Evolutionary conservation across 2,797 vertebrate genomes (phyloP), one percentile per base, ranked within the genome.

Genomic region (Alosa sapidissima): DNA sequence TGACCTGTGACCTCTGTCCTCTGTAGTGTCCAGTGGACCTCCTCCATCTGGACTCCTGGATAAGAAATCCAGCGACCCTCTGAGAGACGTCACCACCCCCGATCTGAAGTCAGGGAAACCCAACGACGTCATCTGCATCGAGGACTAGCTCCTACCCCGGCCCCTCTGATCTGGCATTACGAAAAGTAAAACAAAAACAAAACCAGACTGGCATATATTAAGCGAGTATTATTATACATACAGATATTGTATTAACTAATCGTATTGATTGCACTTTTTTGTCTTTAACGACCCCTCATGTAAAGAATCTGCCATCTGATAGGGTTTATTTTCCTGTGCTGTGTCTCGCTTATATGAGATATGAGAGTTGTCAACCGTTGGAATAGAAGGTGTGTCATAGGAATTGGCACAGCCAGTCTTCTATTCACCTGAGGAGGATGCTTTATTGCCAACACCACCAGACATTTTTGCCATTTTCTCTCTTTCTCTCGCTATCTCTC

Each of bases 91-190:
- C 81, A 88, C 90, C 9, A 92, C 94, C 48, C 90, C 93, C 75
- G 96, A 96, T 89, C 94, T 91, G 87, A 93, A 94, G 91, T 95
- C 94, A 72, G 96, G 95, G 88, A 95, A 93, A 92, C 86, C 88
- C 10, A 93, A 93, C 36, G 92, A 96, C 65, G 89, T 95, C 93
- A 94, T 95, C 95, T 94, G 93, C 10, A 93, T 93, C 54, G 96
- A 97, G 91, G 96, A 96, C 41, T 93, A 96, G 94, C 87, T 52
- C 85, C 33, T 36, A 24, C 62, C 45, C 82, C 45, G 2, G 81
- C 86, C 49, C 88, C 51, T 82, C 81, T 86, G 88, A 86, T 87
- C 41, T 52, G 49, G 49, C 47, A 54, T 41, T 11, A 82, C 62
- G 49, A 62, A 78, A 65, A 41, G 33, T 1, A 81, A 58, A 54